Base-by-base conservation (phyloP, 2,797 vertebrate genomes). In the Gymnocypris eckloni region DNA sequence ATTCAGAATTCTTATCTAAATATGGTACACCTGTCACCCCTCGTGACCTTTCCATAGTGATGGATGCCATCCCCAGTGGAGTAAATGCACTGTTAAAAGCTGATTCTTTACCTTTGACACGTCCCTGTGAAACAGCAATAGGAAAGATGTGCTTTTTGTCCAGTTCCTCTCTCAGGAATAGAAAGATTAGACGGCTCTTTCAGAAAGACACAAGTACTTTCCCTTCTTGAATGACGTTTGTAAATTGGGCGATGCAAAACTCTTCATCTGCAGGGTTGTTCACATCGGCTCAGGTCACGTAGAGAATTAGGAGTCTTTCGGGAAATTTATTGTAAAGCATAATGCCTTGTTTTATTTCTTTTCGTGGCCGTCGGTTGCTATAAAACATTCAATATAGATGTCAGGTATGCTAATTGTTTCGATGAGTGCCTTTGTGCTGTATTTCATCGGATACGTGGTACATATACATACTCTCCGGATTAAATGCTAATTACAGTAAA, bases 231-330 rank as follows among this genome's bases (percentile, higher is more conserved):
- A 12, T 83, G 61, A 54, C 59, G 41, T 64, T 70, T 28, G 45
- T 78, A 69, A 70, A 72, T 39, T 73, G 81, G 73, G 45, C 43
- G 33, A 84, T 76, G 67, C 78, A 86, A 81, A 72, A 82, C 48
- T 83, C 54, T 85, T 61, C 77, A 84, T 59, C 79, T 87, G 79
- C 84, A 88, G 87, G 86, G 83, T 80, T 75, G 79, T 78, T 84
- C 82, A 84, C 28, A 79, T 61, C 72, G 87, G 79, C 89, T 90
- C 87, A 88, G 88, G 87, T 86, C 86, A 76, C 86, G 80, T 86
- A 52, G 39, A 41, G 52, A 76, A 83, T 25, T 80, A 79, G 67
- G 73, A 86, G 86, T 82, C 83, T 82, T 81, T 87, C 41, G 71
- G 79, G 73, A 84, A 84, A 82, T 64, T 37, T 71, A 85, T 77